Conservation (phyloP, 2,113 vertebrate genomes). For the Promerops cafer region DNA sequence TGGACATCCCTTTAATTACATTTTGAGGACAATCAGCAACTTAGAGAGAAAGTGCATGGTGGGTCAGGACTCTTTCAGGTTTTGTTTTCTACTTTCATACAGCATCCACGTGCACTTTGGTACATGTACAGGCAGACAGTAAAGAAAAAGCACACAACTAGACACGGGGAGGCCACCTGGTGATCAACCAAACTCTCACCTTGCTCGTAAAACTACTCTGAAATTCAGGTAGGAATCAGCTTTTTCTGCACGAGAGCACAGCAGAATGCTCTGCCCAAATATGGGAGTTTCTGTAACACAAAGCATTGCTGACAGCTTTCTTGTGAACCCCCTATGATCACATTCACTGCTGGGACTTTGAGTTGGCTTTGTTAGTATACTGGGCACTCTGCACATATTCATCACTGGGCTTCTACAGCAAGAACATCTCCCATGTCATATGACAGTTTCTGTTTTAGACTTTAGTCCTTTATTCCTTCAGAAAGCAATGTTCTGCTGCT, state of each 20-base stretch:
- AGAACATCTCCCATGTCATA: conserved; percentile 34
- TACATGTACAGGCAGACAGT: rapidly evolving
- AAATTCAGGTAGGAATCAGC: background rate
- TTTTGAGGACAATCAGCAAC: background rate
- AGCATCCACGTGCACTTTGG: background rate
- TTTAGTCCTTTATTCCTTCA: conserved; percentile 44
- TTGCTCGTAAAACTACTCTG: background rate
- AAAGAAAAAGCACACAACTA: background rate
- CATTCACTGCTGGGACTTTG: background rate
- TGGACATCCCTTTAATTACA: background rate
- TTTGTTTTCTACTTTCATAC: background rate
- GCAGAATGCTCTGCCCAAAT: background rate
- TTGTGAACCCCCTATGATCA: background rate
- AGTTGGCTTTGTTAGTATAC: background rate
- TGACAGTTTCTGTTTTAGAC: conserved; percentile 50
- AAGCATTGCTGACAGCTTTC: background rate
- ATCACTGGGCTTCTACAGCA: conserved; percentile 14
- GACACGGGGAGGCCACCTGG: background rate
- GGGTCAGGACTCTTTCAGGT: background rate
- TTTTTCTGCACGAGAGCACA: background rate
- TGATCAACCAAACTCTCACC: background rate
- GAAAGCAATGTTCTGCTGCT: conserved; percentile 41
- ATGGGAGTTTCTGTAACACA: background rate
- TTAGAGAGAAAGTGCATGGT: background rate
- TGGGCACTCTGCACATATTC: background rate